Evolutionary conservation across 2,113 vertebrate species (phyloP).

Genomic region (Zeus faber): DNA sequence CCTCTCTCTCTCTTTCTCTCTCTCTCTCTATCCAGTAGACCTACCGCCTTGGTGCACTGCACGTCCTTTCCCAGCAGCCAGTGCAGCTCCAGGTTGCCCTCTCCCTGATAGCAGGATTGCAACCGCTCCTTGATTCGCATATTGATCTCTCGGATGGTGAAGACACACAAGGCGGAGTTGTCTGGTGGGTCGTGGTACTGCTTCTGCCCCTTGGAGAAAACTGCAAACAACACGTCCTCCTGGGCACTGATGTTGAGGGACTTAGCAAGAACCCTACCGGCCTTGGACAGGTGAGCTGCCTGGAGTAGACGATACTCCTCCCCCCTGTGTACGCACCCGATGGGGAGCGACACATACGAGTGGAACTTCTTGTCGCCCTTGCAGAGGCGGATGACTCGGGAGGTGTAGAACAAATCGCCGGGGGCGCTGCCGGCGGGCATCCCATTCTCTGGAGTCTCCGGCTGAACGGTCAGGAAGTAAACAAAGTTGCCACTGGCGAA

Average conservation of each 20-base stretch:
- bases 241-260: slow-evolving; percentile 83
- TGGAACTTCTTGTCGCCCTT: slow-evolving; percentile 96
- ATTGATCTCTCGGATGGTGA: slow-evolving; percentile 87
- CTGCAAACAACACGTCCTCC: slow-evolving; percentile 92
- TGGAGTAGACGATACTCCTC: slow-evolving; percentile 92
- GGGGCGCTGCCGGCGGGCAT: slow-evolving; percentile 76
- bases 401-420: slow-evolving; percentile 91
- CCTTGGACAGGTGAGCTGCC: slow-evolving; percentile 87
- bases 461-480: slow-evolving; percentile 93
- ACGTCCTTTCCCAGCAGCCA: slow-evolving; percentile 96
- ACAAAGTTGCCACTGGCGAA: slow-evolving; percentile 90
- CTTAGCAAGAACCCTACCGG: slow-evolving; percentile 80
- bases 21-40: slow-evolving; percentile 25
- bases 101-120: slow-evolving; percentile 94
- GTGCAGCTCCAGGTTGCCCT: slow-evolving; percentile 94
- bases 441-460: slow-evolving; percentile 86
- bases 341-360: slow-evolving; percentile 92
- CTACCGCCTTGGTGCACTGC: slow-evolving; percentile 94
- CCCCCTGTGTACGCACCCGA: slow-evolving; percentile 84
- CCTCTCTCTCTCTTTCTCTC: not conserved
- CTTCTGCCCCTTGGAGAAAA: slow-evolving; percentile 97
- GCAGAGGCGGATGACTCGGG: slow-evolving; percentile 92
- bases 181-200: slow-evolving; percentile 88
- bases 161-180: slow-evolving; percentile 88
- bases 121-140: slow-evolving; percentile 89